Conservation (phyloP, 64 coral and sea anemone species). For the Dendronephthya gigantea region DNA sequence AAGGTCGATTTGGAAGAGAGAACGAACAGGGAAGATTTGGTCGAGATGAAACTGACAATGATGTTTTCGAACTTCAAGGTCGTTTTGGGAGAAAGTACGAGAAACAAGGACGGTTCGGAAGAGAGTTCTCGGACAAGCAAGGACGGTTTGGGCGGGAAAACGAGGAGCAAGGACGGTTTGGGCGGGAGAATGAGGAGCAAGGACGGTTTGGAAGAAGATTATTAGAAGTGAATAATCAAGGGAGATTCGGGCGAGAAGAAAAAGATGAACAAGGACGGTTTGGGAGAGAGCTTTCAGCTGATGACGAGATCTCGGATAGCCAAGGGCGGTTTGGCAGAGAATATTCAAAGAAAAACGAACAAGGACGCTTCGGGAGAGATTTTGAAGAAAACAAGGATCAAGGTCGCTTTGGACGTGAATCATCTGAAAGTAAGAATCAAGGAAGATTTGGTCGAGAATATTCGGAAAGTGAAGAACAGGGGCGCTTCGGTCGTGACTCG, state of each 20-base stretch:
- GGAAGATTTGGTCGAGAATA: not conserved
- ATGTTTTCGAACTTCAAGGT: not conserved
- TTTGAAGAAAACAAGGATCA: not conserved
- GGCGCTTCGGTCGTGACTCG: not conserved
- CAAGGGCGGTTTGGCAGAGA: not conserved
- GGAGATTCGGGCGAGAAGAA: not conserved
- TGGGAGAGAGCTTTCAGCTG: not conserved
- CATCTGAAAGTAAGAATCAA: not conserved
- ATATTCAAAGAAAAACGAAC: not conserved
- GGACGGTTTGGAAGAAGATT: not conserved
- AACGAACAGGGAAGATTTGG: not conserved
- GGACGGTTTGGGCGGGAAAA: not conserved
- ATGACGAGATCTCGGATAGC: no score
- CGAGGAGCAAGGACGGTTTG: not conserved
- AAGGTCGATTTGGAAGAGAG: not conserved
- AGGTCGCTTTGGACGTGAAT: not conserved
- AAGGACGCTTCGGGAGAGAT: not conserved
- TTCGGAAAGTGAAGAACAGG: not conserved
- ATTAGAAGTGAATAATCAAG: not conserved
- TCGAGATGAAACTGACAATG: not conserved
- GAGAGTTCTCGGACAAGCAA: not conserved
- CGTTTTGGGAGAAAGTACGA: not conserved
- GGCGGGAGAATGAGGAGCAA: not conserved
- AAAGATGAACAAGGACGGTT: not conserved
- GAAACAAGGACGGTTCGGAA: not conserved